These are phyloP conservation scores for Ormyrus pomaceus DNA, from an alignment of 2,888 invertebrate genomes.

Conservation along the genomic window DNA sequence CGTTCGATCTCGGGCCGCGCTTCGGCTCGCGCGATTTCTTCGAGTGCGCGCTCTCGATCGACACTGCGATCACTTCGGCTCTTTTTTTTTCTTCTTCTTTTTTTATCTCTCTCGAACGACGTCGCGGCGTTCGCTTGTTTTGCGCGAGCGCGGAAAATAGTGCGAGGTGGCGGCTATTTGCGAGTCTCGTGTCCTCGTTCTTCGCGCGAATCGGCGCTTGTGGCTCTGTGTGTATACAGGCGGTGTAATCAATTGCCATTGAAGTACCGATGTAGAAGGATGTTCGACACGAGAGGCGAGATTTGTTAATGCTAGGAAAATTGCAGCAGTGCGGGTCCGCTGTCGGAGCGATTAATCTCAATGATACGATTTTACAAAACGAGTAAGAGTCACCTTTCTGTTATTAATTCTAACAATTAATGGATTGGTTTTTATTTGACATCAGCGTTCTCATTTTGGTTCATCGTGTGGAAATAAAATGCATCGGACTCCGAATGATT, in stretches of 20 bases:
- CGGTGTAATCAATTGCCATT: not conserved
- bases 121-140: not conserved
- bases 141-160: not conserved
- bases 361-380: conserved; percentile 17
- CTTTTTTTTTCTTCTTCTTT: too few species aligned
- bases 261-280: not conserved
- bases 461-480: too few species aligned
- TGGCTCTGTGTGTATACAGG: not conserved
- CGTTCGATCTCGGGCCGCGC: too few species aligned
- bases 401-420: too few species aligned
- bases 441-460: too few species aligned
- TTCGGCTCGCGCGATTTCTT: too few species aligned
- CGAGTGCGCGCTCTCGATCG: too few species aligned
- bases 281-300: not conserved
- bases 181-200: too few species aligned
- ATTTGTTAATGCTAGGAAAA: not conserved
- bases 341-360: not conserved
- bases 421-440: too few species aligned
- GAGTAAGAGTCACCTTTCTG: conserved; percentile 12
- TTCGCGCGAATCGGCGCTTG: not conserved
- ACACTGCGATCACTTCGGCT: too few species aligned
- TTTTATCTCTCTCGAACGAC: too few species aligned
- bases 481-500: too few species aligned
- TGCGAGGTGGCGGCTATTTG: not conserved
- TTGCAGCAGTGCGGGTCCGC: not conserved